phyloP scores from a whole-genome alignment of 1,140 invertebrate species.

The Berghia stephanieae region DNA sequence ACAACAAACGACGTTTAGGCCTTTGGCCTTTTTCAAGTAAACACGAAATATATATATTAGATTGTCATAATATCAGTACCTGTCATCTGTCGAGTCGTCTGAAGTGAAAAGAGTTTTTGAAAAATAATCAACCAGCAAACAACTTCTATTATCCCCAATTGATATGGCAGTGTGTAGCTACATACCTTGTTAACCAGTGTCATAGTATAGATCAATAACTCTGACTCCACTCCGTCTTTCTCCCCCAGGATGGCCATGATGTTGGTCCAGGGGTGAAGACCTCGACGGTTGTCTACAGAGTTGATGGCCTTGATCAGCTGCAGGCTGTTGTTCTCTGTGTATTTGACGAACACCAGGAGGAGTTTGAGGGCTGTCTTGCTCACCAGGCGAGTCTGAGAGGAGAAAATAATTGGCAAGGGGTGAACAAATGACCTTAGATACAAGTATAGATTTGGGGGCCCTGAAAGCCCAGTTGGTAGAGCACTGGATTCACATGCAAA shows the following conservation, averaged over 20 bases:
- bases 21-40: no score
- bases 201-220: constrained; percentile 94
- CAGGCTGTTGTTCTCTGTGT: constrained; percentile 91
- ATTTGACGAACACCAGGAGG: constrained; percentile 97
- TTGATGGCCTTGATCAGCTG: constrained; percentile 79
- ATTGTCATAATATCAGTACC: no score
- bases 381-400: constrained; percentile 86
- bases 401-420: not conserved
- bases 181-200: constrained; percentile 90
- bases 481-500: no score
- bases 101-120: no score
- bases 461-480: no score
- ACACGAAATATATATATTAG: no score
- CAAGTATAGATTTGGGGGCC: no score
- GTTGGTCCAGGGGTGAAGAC: constrained; percentile 79
- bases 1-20: no score
- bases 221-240: constrained; percentile 93
- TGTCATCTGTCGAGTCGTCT: no score
- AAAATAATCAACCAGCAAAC: no score
- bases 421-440: constrained; percentile 77
- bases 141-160: no score
- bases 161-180: no score
- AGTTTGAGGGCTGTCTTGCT: constrained; percentile 98
- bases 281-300: constrained; percentile 82
- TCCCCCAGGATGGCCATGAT: constrained; percentile 92